Conservation (phyloP, 2,888 invertebrate genomes). For the Latrodectus hesperus region DNA sequence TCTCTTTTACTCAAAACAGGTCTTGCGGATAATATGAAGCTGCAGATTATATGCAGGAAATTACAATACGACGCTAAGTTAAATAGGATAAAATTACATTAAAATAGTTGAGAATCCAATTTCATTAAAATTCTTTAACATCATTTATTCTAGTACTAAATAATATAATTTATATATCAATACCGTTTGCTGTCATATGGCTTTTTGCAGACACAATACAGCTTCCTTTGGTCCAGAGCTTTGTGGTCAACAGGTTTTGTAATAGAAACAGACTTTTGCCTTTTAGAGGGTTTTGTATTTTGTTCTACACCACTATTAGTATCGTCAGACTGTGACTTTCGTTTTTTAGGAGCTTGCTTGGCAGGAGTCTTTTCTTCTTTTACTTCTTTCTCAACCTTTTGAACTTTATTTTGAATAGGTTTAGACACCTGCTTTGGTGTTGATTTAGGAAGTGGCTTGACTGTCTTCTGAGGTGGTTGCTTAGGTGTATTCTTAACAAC, state of each 20-base stretch:
- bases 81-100: too few species aligned
- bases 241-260: conserved; percentile 59
- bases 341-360: conserved; percentile 67
- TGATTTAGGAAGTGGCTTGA: background rate
- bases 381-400: conserved; percentile 21
- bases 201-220: conserved; percentile 91
- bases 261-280: conserved; percentile 64
- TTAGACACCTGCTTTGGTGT: conserved; percentile 14
- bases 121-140: too few species aligned
- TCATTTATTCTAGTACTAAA: too few species aligned
- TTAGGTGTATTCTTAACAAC: conserved; percentile 15
- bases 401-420: background rate
- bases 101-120: too few species aligned
- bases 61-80: too few species aligned
- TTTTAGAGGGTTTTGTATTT: conserved; percentile 63
- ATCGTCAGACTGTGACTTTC: conserved; percentile 69
- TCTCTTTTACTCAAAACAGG: too few species aligned
- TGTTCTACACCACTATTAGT: conserved; percentile 50
- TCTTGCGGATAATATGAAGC: too few species aligned
- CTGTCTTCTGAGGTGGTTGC: background rate
- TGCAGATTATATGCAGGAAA: too few species aligned
- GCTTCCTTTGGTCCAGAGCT: conserved; percentile 65
- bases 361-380: conserved; percentile 48
- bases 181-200: conserved; percentile 96
- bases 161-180: conserved; percentile 72